Conservation (phyloP, 2,888 invertebrate species). For the Hydrotaea cyrtoneurina region DNA sequence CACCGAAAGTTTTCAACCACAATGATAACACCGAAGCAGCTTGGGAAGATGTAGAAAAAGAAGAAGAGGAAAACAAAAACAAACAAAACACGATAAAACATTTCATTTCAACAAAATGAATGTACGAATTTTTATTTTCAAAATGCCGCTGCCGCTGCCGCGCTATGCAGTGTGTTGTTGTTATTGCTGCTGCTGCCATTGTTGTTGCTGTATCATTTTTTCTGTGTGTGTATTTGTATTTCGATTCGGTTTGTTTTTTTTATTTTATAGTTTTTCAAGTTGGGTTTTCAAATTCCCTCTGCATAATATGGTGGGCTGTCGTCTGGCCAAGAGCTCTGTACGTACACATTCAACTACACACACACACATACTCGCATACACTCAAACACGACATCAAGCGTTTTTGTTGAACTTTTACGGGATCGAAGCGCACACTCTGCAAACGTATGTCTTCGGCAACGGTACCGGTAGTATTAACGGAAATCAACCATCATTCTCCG, state of each 20-base stretch:
- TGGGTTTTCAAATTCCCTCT: conserved; percentile 62
- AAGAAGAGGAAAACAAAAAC: conserved; percentile 9
- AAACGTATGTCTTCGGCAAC: conserved; percentile 80
- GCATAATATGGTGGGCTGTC: conserved; percentile 52
- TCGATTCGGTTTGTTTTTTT: conserved; percentile 43
- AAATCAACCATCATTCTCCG: conserved; percentile 21
- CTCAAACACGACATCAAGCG: conserved; percentile 18
- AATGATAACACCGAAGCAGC: conserved; percentile 4
- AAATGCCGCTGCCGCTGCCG: background rate
- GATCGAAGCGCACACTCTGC: conserved; percentile 77
- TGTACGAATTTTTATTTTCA: conserved; percentile 1
- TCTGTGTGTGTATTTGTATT: conserved; percentile 5
- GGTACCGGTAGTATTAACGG: conserved; percentile 79
- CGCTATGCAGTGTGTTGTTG: background rate
- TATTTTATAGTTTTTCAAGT: conserved; percentile 52
- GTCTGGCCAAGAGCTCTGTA: conserved; percentile 4
- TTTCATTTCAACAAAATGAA: conserved; percentile 20
- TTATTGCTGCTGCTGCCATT: background rate
- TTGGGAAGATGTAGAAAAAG: background rate
- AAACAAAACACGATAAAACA: conserved; percentile 22
- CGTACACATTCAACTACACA: background rate
- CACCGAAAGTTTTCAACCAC: conserved; percentile 20
- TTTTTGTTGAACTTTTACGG: conserved; percentile 43
- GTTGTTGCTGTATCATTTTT: background rate
- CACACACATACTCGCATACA: background rate